Evolutionary conservation across 2,888 invertebrate species (phyloP).

Genomic region (Amphiduros pacificus): DNA sequence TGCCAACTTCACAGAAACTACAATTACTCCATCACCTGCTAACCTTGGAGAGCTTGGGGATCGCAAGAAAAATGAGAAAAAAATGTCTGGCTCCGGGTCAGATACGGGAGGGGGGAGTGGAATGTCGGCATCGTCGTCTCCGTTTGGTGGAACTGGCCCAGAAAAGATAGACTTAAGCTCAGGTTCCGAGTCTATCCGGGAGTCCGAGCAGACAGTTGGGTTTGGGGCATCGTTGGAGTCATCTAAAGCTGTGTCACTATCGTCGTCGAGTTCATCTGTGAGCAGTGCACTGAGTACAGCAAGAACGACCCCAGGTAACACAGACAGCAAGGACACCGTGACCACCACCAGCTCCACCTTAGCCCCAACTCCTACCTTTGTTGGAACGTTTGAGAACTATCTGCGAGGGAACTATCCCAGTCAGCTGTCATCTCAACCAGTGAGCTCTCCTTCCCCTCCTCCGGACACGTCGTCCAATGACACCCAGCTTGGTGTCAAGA

Average conservation of each 20-base stretch:
- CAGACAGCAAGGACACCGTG: too few species aligned
- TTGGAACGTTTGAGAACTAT: constrained; percentile 7
- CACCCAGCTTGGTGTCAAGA: too few species aligned
- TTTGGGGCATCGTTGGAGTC: neutral
- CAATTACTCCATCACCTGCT: constrained; percentile 28
- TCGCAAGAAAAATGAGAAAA: constrained; percentile 6
- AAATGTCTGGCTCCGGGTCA: neutral
- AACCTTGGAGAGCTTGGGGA: constrained; percentile 19
- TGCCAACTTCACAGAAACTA: constrained; percentile 32
- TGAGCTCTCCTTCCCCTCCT: neutral
- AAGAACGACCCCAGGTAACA: neutral
- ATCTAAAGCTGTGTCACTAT: neutral
- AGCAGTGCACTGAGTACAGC: too few species aligned
- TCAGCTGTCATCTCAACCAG: neutral
- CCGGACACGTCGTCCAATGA: neutral
- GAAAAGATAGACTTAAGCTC: neutral
- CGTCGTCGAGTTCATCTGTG: neutral
- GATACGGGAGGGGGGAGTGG: constrained; percentile 13
- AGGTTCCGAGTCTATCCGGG: constrained; percentile 1
- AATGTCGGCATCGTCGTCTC: constrained; percentile 6
- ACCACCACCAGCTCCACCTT: neutral
- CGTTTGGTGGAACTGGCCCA: neutral
- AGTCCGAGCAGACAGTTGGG: neutral
- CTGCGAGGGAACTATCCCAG: constrained; percentile 1
- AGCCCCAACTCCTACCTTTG: neutral